phyloP scores from a whole-genome alignment of 2,888 invertebrate genomes.

The Quadroppia sp. region DNA sequence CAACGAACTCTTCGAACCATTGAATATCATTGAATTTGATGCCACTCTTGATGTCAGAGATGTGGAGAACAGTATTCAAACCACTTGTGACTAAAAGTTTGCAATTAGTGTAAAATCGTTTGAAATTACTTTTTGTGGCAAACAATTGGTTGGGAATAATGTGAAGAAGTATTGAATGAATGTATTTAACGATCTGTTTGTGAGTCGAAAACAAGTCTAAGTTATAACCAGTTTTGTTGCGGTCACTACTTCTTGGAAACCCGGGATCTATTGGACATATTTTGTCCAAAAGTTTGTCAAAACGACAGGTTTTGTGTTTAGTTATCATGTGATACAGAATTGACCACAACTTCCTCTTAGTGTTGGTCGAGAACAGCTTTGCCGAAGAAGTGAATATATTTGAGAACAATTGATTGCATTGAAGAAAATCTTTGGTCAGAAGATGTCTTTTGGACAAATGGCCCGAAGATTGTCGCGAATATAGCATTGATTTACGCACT shows the following conservation, averaged over 20 bases:
- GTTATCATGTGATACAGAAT: not conserved
- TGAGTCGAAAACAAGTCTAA: slow-evolving; percentile 1
- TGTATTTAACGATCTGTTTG: slow-evolving; percentile 13
- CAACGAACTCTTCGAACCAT: not conserved
- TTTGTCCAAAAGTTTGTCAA: slow-evolving; percentile 11
- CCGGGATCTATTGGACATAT: not conserved
- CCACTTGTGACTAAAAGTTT: slow-evolving; percentile 37
- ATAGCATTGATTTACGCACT: slow-evolving; percentile 17
- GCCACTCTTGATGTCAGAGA: not conserved
- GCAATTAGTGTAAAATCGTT: slow-evolving; percentile 7
- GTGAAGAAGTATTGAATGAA: slow-evolving; percentile 16
- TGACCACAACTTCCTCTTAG: slow-evolving; percentile 9
- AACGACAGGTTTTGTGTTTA: slow-evolving; percentile 21
- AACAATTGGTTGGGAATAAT: slow-evolving; percentile 35
- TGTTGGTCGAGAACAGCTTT: not conserved
- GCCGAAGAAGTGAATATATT: not conserved
- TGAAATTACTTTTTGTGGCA: slow-evolving; percentile 17
- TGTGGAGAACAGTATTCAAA: not conserved
- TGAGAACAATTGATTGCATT: not conserved
- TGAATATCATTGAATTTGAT: not conserved
- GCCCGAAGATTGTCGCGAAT: slow-evolving; percentile 17
- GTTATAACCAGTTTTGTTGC: too few species aligned
- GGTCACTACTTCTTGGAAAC: not conserved
- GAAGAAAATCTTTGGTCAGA: not conserved
- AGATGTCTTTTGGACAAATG: not conserved